Base-by-base conservation (phyloP, 2,888 invertebrate species). In the Eupithecia subumbrata region DNA sequence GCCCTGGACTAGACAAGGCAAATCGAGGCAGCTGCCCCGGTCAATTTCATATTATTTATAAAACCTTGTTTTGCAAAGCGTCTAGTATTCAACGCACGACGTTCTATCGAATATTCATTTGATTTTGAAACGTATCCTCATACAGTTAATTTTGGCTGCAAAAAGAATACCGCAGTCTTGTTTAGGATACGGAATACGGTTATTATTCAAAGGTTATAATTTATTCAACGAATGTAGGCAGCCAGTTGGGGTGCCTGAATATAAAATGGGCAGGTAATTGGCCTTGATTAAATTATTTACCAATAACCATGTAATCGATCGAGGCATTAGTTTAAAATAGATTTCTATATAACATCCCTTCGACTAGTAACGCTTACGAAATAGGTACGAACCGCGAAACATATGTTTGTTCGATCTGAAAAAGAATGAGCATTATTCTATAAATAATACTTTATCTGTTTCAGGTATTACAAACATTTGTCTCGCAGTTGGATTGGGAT, bases 181-280 rank as follows among this genome's bases (percentile, higher is more conserved):
- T 66, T 52, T 72, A 73, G 76, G 76, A 78, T 76, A 73, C 75
- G 69, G 52, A 74, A 78, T 74, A 73, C 74, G 70, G 63, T 77
- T 76, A 76, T 78, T 77, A 80, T 78, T 75, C 75, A 76, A 75
- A n/a, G 72, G 66, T 73, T 71, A 73, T 77, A 79, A 80, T 79
- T 76, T 79, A 81, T 81, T 80, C 79, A 79, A 60, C 30, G 60
- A 63, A 75, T 76, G 68, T 75, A 69, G 34, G 78, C 71, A 66
- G 71, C 76, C 68, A 60, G 78, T 75, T 76, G 66, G 75, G 67
- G 68, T 76, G 68, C 76, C 72, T 67, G 74, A 74, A 75, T 73
- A 40, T 76, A 67, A 74, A 78, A 76, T 71, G 68, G 70, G 52
- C 37, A 74, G 64, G 66, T 67, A 67, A 67, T 64, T 66, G 71